Percentiles rank a stretch among this genome's conserved stretches.
phyloP scores from a whole-genome alignment of 2,113 vertebrate species.

The Falco punctatus region DNA sequence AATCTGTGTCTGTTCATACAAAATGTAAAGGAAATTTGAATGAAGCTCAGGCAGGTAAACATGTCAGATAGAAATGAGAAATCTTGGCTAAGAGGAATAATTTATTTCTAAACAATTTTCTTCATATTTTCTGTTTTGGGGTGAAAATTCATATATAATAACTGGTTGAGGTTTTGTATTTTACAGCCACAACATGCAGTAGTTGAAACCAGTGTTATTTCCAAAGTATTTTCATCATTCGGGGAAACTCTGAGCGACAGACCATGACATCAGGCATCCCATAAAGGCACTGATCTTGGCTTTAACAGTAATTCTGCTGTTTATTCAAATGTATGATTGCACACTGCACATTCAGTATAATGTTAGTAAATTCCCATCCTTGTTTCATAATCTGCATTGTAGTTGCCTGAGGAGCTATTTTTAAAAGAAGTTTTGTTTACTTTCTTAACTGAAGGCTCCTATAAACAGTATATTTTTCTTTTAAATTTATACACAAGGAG shows the following conservation, averaged over 20 bases:
- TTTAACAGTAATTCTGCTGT: background rate
- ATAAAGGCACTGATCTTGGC: background rate
- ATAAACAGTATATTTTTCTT: background rate
- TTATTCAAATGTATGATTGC: background rate
- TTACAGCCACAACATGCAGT: background rate
- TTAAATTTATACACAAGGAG: background rate
- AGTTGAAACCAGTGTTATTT: background rate
- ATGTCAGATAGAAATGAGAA: background rate
- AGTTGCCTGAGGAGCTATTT: background rate
- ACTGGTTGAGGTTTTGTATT: background rate
- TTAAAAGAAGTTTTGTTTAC: background rate
- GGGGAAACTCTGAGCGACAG: background rate
- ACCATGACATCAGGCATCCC: background rate
- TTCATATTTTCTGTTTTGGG: background rate
- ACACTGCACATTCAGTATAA: background rate
- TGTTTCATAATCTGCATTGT: background rate
- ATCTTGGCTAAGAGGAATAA: background rate
- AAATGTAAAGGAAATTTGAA: background rate
- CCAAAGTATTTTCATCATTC: background rate
- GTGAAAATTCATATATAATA: background rate
- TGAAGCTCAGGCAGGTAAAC: background rate
- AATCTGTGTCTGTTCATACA: background rate
- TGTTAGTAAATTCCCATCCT: background rate
- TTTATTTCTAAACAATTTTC: background rate
- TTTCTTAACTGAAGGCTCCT: slow-evolving; percentile 4